Evolutionary conservation across 92 coral and sea anemone genomes (phyloP).

Genomic region (Porites lobata): DNA sequence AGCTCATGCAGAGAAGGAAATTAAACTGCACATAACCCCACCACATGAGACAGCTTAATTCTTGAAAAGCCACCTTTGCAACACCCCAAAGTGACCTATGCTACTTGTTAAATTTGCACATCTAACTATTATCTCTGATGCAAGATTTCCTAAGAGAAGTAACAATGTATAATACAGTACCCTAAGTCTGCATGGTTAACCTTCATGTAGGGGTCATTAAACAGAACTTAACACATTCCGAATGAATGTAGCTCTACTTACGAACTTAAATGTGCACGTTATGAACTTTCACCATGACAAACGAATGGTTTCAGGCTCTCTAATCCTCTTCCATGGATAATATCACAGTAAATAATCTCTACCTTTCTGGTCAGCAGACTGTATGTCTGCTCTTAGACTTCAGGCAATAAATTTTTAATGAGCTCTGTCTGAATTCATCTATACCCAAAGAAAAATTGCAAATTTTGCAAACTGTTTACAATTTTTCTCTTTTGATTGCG

Average conservation of each 20-base stretch:
- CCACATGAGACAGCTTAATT: not conserved
- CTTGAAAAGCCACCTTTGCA: not conserved
- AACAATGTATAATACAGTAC: not conserved
- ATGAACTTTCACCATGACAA: constrained; percentile 11
- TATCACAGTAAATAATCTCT: constrained; percentile 43
- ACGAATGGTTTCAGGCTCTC: constrained; percentile 7
- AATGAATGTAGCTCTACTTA: constrained; percentile 7
- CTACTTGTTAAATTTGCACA: constrained; percentile 15
- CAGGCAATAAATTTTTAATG: constrained; percentile 78
- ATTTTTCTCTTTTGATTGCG: constrained; percentile 29
- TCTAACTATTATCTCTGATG: not conserved
- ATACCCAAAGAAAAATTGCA: constrained; percentile 72
- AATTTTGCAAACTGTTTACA: constrained; percentile 50
- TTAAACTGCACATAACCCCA: not conserved
- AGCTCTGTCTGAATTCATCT: constrained; percentile 71
- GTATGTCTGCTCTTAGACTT: constrained; percentile 73
- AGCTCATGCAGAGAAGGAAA: constrained; percentile 40
- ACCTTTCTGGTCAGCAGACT: constrained; percentile 58
- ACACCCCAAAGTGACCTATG: constrained; percentile 13
- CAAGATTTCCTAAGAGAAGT: not conserved
- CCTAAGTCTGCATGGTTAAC: constrained; percentile 22
- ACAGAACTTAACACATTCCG: constrained; percentile 16
- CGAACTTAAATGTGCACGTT: constrained; percentile 7
- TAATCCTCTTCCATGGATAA: constrained; percentile 16
- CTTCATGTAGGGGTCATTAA: constrained; percentile 30